Evolutionary conservation across 2,888 invertebrate genomes (phyloP).

Genomic region (Schrankia costaestrigalis): DNA sequence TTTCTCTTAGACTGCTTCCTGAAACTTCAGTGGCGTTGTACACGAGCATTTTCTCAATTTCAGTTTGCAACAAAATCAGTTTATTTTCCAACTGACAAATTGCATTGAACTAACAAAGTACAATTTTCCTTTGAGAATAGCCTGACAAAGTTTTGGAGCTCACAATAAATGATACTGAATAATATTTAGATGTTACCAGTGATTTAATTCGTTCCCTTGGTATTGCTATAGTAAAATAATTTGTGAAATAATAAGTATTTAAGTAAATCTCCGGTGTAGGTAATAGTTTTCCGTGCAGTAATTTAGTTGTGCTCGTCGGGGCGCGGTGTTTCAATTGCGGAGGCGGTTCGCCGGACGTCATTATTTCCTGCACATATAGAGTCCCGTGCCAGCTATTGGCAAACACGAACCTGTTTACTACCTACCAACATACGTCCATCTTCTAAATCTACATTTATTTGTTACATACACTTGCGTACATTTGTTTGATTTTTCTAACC

Average conservation of each 20-base stretch:
- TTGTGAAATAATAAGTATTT: slow-evolving; percentile 45
- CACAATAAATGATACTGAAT: slow-evolving; percentile 37
- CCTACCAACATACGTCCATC: background rate
- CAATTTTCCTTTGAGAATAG: slow-evolving; percentile 63
- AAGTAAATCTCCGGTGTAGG: slow-evolving; percentile 53
- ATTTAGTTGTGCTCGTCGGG: slow-evolving; percentile 48
- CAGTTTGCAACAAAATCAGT: slow-evolving; percentile 76
- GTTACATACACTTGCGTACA: too few species aligned
- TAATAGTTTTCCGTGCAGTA: slow-evolving; percentile 58
- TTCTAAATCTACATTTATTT: background rate
- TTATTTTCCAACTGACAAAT: slow-evolving; percentile 73
- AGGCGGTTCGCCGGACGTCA: slow-evolving; percentile 56
- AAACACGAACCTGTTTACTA: slow-evolving; percentile 18
- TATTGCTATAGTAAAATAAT: slow-evolving; percentile 27
- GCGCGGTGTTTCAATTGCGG: slow-evolving; percentile 59
- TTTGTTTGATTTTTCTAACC: too few species aligned
- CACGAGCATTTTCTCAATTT: slow-evolving; percentile 70
- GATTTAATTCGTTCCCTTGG: slow-evolving; percentile 1
- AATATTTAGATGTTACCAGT: slow-evolving; percentile 14
- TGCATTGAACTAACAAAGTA: slow-evolving; percentile 68
- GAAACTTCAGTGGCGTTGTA: slow-evolving; percentile 55
- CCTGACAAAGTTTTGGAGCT: slow-evolving; percentile 52
- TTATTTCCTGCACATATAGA: slow-evolving; percentile 59
- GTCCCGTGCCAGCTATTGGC: slow-evolving; percentile 12
- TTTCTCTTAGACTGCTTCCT: slow-evolving; percentile 42